Evolutionary conservation across 2,888 invertebrate genomes (phyloP), one percentile per base, ranked within the genome.

Genomic region (Leptopilina drosophilae): DNA sequence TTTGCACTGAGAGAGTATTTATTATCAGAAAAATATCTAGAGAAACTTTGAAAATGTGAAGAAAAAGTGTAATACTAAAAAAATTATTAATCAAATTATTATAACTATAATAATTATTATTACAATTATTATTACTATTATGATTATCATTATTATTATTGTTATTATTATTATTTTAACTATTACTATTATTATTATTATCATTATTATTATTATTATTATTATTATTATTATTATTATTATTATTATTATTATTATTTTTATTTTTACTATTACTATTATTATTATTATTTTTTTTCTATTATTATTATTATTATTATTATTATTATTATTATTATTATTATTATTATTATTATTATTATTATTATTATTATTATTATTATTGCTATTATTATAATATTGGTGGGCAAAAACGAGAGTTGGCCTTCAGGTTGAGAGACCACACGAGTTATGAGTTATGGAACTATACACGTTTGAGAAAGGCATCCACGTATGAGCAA

Each of bases 401-500:
- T 42, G 42, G 42, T 42, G 42, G 49, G 49, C 42, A 78, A 65
- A 65, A 78, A 65, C 46, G 73, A 73, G 75, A 78, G 78, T 73
- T 49, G 8, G 78, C 78, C 75, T 78, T 26, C 33, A n/a, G 69
- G 42, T 67, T 12, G 20, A 49, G n/a, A 82, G 78, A 81, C 81
- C 79, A 80, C 82, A 80, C 81, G 46, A 80, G 73, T 78, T 76
- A 82, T 83, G 81, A 83, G 78, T 83, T 82, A 82, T 82, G 80
- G 69, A 73, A 75, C 75, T 78, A 15, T 62, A 77, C 77, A 82
- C 81, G 79, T 81, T 42, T 77, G 82, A 83, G 85, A 83, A 82
- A 79, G 84, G 81, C 73, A 82, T 84, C 83, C 82, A 77, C 79
- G 66, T 83, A 80, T 80, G 77, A 82, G 80, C 78, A 82, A 78